These are phyloP conservation scores for Drosophila mimica DNA, from an alignment of 2,888 invertebrate species.

Conservation along the genomic window DNA sequence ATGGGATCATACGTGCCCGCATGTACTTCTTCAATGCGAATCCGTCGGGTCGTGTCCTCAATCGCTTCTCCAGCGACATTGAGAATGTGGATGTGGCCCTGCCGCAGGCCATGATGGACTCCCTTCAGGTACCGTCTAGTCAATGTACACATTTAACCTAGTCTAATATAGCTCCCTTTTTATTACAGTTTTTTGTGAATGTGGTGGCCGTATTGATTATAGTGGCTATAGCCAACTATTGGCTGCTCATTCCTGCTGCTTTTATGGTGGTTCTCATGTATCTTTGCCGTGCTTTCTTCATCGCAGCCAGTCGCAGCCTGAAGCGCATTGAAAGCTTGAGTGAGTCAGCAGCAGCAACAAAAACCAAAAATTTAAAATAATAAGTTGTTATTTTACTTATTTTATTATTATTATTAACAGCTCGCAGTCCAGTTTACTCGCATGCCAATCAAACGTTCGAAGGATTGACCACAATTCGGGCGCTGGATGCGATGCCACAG, in stretches of 20 bases:
- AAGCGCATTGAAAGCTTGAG: conserved; percentile 85
- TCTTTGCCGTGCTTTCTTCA: conserved; percentile 86
- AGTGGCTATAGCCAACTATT: conserved; percentile 88
- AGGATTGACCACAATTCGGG: conserved; percentile 92
- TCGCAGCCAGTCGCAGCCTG: conserved; percentile 86
- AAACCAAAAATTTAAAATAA: not conserved
- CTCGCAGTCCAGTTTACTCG: conserved; percentile 91
- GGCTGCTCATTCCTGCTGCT: conserved; percentile 87
- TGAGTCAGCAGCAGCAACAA: conserved; percentile 87
- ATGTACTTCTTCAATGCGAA: conserved; percentile 92
- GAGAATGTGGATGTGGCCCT: conserved; percentile 88
- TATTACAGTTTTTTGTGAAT: conserved; percentile 84
- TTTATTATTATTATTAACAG: conserved; percentile 89
- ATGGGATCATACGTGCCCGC: conserved; percentile 89
- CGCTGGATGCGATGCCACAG: conserved; percentile 88
- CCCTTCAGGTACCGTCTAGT: conserved; percentile 73
- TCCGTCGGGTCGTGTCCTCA: conserved; percentile 88
- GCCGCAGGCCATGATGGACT: conserved; percentile 87
- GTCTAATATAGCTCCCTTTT: not conserved
- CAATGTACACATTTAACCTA: not conserved
- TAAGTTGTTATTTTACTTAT: too few relatives aligned
- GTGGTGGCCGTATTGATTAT: conserved; percentile 87
- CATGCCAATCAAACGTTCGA: conserved; percentile 91
- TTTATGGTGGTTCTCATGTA: conserved; percentile 87
- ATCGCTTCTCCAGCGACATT: conserved; percentile 92